phyloP scores from a whole-genome alignment of 2,797 vertebrate genomes.

The Phalloptychus januarius region DNA sequence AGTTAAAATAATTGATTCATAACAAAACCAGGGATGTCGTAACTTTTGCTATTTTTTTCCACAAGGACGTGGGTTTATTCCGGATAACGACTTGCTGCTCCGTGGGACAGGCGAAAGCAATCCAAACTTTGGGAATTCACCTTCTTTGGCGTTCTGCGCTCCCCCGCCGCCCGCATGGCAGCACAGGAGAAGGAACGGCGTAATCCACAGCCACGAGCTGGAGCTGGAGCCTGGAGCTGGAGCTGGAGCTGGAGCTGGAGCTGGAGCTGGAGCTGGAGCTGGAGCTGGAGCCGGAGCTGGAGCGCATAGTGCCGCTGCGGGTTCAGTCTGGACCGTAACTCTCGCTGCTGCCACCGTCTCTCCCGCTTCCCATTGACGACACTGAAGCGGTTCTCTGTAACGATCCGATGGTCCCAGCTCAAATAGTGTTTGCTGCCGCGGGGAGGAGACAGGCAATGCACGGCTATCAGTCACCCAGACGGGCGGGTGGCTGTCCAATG shows the following conservation, averaged over 20 bases:
- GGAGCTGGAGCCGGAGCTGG: slow-evolving; percentile 72
- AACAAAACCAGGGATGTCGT: too few species aligned
- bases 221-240: slow-evolving; percentile 56
- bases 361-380: slow-evolving; percentile 81
- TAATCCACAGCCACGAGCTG: slow-evolving; percentile 89
- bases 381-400: slow-evolving; percentile 78
- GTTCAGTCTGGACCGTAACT: slow-evolving; percentile 64
- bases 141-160: slow-evolving; percentile 95
- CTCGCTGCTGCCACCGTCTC: slow-evolving; percentile 67
- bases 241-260: too few species aligned
- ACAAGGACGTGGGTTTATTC: slow-evolving; percentile 16
- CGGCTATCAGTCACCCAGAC: slow-evolving; percentile 73
- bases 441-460: slow-evolving; percentile 65
- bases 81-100: slow-evolving; percentile 26
- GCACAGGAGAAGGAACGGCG: slow-evolving; percentile 86
- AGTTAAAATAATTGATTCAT: rapidly evolving
- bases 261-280: too few species aligned
- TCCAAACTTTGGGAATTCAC: slow-evolving; percentile 92
- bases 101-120: slow-evolving; percentile 52
- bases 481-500: slow-evolving; percentile 67
- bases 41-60: not conserved
- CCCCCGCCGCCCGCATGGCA: slow-evolving; percentile 84
- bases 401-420: slow-evolving; percentile 82
- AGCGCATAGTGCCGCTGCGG: slow-evolving; percentile 87
- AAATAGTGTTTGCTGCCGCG: slow-evolving; percentile 86